Percentiles rank a stretch among this genome's conserved stretches.
These are phyloP conservation scores for Mixornis gularis DNA, from an alignment of 2,113 vertebrate species.

Conservation along the genomic window DNA sequence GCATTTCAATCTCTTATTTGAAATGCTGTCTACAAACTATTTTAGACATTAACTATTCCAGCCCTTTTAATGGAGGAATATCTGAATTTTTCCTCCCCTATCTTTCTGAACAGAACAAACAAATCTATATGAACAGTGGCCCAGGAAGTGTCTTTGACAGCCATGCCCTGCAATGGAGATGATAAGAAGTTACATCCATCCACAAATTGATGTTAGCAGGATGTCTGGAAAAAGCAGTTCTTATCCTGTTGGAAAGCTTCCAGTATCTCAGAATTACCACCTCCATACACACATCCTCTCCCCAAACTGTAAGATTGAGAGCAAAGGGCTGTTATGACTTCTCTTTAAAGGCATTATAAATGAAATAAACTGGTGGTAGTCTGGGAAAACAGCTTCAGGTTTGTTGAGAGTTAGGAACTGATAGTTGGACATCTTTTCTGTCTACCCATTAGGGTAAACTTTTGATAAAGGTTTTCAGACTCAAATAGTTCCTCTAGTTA, in stretches of 20 bases:
- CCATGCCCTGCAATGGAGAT: neutral
- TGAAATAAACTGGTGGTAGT: neutral
- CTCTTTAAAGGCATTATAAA: neutral
- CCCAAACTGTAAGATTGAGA: neutral
- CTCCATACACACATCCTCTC: neutral
- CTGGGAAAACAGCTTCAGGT: neutral
- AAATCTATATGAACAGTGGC: neutral
- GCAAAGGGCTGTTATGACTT: neutral
- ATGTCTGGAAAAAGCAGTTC: neutral
- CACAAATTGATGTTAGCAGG: neutral
- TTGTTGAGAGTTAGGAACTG: neutral
- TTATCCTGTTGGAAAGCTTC: neutral
- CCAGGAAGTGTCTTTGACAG: neutral
- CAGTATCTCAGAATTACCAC: neutral
- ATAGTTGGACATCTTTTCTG: neutral
- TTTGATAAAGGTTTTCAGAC: neutral
- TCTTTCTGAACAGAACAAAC: constrained; percentile 1
- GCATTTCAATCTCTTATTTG: constrained; percentile 21
- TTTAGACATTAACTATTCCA: constrained; percentile 7
- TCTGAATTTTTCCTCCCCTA: neutral
- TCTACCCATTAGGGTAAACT: neutral
- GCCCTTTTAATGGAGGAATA: neutral
- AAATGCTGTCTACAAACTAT: neutral
- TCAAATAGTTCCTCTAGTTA: neutral
- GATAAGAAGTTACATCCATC: neutral